phyloP scores from a whole-genome alignment of 2,888 invertebrate species.

The Aspidiotus rigidus region DNA sequence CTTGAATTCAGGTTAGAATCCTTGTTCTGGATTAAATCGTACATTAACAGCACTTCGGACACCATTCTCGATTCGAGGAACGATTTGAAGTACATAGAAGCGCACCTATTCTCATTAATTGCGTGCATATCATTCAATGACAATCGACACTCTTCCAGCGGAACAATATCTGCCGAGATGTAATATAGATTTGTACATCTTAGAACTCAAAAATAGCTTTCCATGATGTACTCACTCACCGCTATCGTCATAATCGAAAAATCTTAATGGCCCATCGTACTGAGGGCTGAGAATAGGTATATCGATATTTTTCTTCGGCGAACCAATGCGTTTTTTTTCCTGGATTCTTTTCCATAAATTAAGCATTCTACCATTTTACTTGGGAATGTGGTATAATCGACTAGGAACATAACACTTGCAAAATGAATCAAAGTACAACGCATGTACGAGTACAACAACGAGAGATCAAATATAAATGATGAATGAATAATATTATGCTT shows the following conservation, averaged over 20 bases:
- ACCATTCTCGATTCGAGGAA: constrained; percentile 34
- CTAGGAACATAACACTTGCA: too few species aligned
- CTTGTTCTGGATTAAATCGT: not conserved
- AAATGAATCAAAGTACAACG: too few species aligned
- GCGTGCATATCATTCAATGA: constrained; percentile 26
- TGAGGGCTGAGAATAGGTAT: constrained; percentile 22
- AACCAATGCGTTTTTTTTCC: constrained; percentile 30
- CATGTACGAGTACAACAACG: too few species aligned
- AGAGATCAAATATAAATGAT: too few species aligned
- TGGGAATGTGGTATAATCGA: too few species aligned
- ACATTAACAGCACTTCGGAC: not conserved
- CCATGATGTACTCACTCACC: constrained; percentile 11
- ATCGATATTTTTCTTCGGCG: constrained; percentile 17
- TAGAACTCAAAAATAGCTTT: not conserved
- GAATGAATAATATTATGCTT: too few species aligned
- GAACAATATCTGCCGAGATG: constrained; percentile 23
- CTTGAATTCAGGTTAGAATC: too few species aligned
- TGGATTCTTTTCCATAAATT: constrained; percentile 63
- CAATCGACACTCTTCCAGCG: constrained; percentile 34
- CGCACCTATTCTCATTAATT: constrained; percentile 29
- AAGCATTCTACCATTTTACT: constrained; percentile 51
- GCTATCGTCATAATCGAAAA: constrained; percentile 25
- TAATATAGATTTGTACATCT: not conserved
- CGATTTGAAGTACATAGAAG: constrained; percentile 32
- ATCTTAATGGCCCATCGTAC: constrained; percentile 31